Evolutionary conservation across 2,888 invertebrate species (phyloP).

Genomic region (Philereme transversata): DNA sequence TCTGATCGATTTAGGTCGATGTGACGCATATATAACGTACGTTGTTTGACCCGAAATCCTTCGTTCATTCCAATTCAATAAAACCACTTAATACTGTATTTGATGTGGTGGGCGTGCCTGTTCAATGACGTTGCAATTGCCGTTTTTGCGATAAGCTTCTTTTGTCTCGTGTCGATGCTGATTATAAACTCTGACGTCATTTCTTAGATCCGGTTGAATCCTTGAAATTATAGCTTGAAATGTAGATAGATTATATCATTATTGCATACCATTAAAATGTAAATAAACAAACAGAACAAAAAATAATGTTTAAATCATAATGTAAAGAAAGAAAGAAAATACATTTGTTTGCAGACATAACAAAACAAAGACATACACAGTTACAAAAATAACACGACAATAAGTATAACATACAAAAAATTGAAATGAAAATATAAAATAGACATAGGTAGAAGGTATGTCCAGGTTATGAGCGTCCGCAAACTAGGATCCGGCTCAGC

Average conservation of each 20-base stretch:
- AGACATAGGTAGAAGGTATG: too few species aligned
- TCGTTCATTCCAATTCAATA: conserved; percentile 34
- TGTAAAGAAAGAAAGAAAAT: too few species aligned
- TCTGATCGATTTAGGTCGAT: conserved; percentile 38
- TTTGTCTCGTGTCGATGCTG: conserved; percentile 12
- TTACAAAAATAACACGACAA: too few species aligned
- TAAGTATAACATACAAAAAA: too few species aligned
- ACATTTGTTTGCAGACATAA: too few species aligned
- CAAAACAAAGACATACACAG: too few species aligned
- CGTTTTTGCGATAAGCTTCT: conserved; percentile 7
- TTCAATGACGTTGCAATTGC: conserved; percentile 17
- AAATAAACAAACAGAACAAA: too few species aligned
- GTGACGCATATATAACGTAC: conserved; percentile 31
- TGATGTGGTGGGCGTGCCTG: conserved; percentile 27
- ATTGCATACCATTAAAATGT: too few species aligned
- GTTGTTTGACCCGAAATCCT: conserved; percentile 37
- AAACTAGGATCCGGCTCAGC: too few species aligned
- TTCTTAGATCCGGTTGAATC: conserved; percentile 13
- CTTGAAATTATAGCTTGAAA: conserved; percentile 2
- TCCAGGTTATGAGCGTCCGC: too few species aligned
- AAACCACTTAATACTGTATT: conserved; percentile 13
- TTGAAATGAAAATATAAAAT: too few species aligned
- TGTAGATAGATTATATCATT: neutral
- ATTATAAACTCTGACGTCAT: conserved; percentile 19
- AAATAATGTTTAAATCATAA: too few species aligned